Base-by-base conservation (phyloP, 92 coral and sea anemone genomes). In the Metridium senile region DNA sequence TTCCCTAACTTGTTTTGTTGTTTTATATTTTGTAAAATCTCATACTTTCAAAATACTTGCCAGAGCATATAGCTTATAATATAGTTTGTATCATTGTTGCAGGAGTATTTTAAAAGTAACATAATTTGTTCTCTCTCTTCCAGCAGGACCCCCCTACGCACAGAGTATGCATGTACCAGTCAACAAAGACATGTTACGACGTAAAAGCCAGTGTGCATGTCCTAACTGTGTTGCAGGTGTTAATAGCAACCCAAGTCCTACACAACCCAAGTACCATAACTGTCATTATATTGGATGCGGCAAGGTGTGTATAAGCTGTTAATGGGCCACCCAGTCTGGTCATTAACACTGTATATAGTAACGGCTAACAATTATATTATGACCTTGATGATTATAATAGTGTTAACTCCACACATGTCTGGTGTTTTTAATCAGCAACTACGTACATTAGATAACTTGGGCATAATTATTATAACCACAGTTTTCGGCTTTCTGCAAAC, bases 201-300 rank as follows among this genome's bases (percentile, higher is more conserved):
- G 92, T 34, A 85, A 92, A 21, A 87, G 93, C 33, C 93, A 85
- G 64, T 91, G 97, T 70, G 90, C 86, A 35, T 91, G 97, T 30
- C 97, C 97, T 0, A 91, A 91, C 84, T 91, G 97, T 76, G 33
- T 83, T 22, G 82, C 84, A 26, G 97, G 97, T 57, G 79, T 89
- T 26, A 91, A 91, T 66, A 85, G 89, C 21, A 89, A 75, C 30
- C 85, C 93, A 21, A 86, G 86, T 32, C 81, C 85, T 22, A 47
- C 84, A 23, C 97, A 88, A 62, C 97, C 91, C 19, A 88, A 86
- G 72, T 85, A 84, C 26, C 97, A 91, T 57, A 91, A 86, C 67
- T 91, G 97, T 66, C 97, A 91, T 26, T 91, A 91, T 71, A 88
- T 90, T 23, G 97, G 97, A 27, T 91, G 97, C 33, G 93, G 97